phyloP scores from a whole-genome alignment of 2,113 vertebrate genomes.

The Clarias batrachus region DNA sequence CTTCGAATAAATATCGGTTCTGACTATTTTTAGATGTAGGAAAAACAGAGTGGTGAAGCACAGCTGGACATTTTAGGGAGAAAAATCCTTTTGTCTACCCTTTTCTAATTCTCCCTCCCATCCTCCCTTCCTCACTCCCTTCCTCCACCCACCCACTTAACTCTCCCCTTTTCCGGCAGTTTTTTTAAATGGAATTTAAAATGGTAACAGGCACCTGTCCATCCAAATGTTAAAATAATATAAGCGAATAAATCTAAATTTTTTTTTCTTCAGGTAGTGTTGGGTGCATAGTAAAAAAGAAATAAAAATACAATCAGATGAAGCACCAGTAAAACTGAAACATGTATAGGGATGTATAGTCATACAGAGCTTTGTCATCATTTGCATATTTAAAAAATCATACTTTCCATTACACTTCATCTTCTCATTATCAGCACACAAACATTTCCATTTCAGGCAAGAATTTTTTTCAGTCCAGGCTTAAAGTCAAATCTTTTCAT shows the following conservation, averaged over 20 bases:
- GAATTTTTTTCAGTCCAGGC: neutral
- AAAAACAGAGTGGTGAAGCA: slow-evolving; percentile 34
- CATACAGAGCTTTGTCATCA: neutral
- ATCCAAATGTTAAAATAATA: neutral
- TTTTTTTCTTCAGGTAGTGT: neutral
- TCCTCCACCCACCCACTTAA: slow-evolving; percentile 3
- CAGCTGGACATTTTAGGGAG: slow-evolving; percentile 65
- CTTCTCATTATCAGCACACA: neutral
- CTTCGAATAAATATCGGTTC: slow-evolving; percentile 24
- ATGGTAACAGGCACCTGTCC: neutral
- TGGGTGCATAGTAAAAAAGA: neutral
- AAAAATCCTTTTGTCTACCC: slow-evolving; percentile 55
- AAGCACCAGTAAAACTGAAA: neutral
- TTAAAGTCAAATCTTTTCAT: neutral
- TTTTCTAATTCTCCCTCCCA: slow-evolving; percentile 4
- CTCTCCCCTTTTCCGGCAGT: slow-evolving; percentile 6
- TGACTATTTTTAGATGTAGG: slow-evolving; percentile 52
- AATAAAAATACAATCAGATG: neutral
- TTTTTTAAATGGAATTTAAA: neutral
- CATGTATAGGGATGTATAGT: neutral
- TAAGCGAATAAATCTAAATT: neutral
- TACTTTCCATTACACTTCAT: neutral
- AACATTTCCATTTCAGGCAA: neutral
- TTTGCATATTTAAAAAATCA: neutral
- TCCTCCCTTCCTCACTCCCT: neutral